Evolutionary conservation across 2,797 vertebrate species (phyloP).

Genomic region (Coranthus polyacanthus): DNA sequence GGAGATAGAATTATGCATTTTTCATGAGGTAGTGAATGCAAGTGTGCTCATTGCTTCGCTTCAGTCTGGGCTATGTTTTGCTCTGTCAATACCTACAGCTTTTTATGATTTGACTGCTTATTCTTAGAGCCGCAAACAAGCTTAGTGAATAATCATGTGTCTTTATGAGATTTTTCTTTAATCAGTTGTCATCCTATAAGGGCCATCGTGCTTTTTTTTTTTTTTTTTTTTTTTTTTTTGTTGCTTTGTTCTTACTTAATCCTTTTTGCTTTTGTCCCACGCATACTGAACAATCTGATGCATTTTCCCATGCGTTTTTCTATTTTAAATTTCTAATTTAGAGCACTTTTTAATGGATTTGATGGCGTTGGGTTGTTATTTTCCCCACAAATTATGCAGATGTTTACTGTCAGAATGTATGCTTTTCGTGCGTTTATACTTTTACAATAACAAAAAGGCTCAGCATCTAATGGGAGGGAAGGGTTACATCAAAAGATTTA

Average conservation of each 20-base stretch:
- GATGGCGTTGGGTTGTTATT: neutral
- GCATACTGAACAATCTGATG: slow-evolving; percentile 6
- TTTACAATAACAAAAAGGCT: slow-evolving; percentile 8
- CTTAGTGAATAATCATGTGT: slow-evolving; percentile 49
- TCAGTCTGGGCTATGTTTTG: slow-evolving; percentile 66
- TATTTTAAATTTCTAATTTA: slow-evolving; percentile 16
- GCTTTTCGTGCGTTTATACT: neutral
- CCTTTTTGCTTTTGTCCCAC: slow-evolving; percentile 17
- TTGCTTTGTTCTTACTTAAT: slow-evolving; percentile 17
- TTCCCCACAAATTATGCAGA: neutral
- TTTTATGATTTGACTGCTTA: slow-evolving; percentile 63
- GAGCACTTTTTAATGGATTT: slow-evolving; percentile 5
- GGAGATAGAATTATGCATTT: slow-evolving; percentile 80
- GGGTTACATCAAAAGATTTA: slow-evolving; percentile 1
- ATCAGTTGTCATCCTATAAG: slow-evolving; percentile 48
- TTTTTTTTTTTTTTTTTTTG: neutral
- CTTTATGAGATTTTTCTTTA: slow-evolving; percentile 34
- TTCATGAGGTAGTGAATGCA: slow-evolving; percentile 75
- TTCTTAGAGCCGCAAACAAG: slow-evolving; percentile 61
- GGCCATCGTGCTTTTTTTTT: slow-evolving; percentile 22
- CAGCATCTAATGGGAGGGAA: neutral
- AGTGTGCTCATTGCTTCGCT: slow-evolving; percentile 61
- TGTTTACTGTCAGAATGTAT: slow-evolving; percentile 2
- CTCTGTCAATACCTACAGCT: slow-evolving; percentile 73
- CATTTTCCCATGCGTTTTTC: slow-evolving; percentile 2